These are phyloP conservation scores for Plodia interpunctella DNA, from an alignment of 1,140 invertebrate genomes.

Conservation along the genomic window DNA sequence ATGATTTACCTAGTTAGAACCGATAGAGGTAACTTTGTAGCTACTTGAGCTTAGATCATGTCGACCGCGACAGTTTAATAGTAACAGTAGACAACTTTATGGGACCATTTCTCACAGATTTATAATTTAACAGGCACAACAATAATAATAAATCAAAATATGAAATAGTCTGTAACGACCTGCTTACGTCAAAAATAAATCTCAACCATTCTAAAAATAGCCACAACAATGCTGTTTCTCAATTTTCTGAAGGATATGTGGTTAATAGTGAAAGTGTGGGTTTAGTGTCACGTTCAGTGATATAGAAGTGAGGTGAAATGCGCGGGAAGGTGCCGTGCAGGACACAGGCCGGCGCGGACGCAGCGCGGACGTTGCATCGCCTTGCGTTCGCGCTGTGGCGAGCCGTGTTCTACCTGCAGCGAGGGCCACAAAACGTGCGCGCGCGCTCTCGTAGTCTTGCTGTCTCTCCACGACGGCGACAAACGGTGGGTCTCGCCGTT, in stretches of 20 bases:
- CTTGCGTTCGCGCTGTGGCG: slow-evolving; percentile 67
- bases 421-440: slow-evolving; percentile 28
- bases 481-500: slow-evolving; percentile 22
- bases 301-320: slow-evolving; percentile 33
- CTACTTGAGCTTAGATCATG: background rate
- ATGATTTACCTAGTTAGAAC: too few species aligned
- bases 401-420: slow-evolving; percentile 63
- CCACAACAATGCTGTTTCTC: too few species aligned
- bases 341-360: slow-evolving; percentile 38
- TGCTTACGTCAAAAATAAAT: background rate
- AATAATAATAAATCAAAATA: background rate
- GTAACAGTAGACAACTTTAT: background rate
- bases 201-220: background rate
- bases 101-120: background rate
- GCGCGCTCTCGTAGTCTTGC: slow-evolving; percentile 28
- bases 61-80: background rate
- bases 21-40: background rate
- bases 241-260: background rate
- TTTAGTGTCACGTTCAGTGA: background rate
- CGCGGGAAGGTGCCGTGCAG: slow-evolving; percentile 30
- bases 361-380: slow-evolving; percentile 61
- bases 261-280: slow-evolving; percentile 11
- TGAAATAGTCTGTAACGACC: background rate
- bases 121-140: background rate
- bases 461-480: slow-evolving; percentile 8